These are phyloP conservation scores for Calypte anna DNA, from an alignment of 2,113 vertebrate genomes.

Conservation along the genomic window DNA sequence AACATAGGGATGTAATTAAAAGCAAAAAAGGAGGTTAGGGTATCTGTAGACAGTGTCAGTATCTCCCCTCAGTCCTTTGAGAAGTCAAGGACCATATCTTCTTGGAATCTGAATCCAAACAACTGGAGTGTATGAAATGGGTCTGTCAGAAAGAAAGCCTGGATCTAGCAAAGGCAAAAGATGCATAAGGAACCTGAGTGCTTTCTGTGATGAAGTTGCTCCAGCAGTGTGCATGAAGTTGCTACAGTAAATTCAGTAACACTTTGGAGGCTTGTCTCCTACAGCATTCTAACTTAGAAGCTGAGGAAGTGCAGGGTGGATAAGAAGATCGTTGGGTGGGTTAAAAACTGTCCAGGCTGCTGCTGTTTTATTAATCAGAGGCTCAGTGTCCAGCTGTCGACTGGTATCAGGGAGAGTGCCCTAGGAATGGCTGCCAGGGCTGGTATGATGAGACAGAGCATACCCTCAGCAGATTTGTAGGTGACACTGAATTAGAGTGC, in stretches of 20 bases:
- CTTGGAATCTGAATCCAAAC: not conserved
- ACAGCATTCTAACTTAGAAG: not conserved
- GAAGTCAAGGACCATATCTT: not conserved
- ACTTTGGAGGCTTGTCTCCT: not conserved
- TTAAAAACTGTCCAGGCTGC: not conserved
- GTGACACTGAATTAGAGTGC: not conserved
- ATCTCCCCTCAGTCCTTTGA: not conserved
- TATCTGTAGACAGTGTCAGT: not conserved
- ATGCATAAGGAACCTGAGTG: not conserved
- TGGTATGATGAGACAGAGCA: not conserved
- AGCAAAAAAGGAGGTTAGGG: not conserved
- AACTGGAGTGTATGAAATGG: not conserved
- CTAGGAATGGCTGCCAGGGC: not conserved
- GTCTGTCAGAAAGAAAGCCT: not conserved
- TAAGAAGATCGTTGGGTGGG: not conserved
- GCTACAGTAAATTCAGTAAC: not conserved
- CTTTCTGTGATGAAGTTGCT: not conserved
- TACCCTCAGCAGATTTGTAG: not conserved
- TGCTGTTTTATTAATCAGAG: not conserved
- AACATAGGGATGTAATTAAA: not conserved
- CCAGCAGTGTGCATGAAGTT: not conserved
- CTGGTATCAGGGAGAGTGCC: not conserved
- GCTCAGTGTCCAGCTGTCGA: not conserved
- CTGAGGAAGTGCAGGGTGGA: not conserved
- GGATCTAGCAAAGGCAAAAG: not conserved